Evolutionary conservation across 2,113 vertebrate genomes (phyloP).

Genomic region (Ctenomys sociabilis): DNA sequence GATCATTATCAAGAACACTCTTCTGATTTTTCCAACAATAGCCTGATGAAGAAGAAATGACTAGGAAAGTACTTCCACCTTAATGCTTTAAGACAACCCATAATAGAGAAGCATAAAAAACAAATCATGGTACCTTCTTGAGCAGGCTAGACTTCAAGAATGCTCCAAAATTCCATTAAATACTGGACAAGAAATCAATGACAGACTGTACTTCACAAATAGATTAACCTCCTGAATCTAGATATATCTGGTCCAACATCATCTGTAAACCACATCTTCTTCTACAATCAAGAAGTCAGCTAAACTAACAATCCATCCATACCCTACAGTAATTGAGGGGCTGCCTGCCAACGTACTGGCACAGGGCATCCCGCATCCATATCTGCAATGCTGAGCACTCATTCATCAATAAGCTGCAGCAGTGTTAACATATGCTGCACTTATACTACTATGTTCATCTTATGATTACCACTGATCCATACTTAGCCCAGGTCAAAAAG

Average conservation of each 20-base stretch:
- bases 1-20: conserved; percentile 59
- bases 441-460: conserved; percentile 59
- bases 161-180: conserved; percentile 50
- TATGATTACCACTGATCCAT: conserved; percentile 30
- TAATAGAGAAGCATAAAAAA: conserved; percentile 28
- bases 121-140: conserved; percentile 28
- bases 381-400: conserved; percentile 71
- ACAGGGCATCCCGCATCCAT: background rate
- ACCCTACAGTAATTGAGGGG: conserved; percentile 41
- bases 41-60: conserved; percentile 25
- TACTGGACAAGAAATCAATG: conserved; percentile 5
- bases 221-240: conserved; percentile 35
- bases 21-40: conserved; percentile 57
- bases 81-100: conserved; percentile 56
- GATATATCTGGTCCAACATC: conserved; percentile 2
- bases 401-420: conserved; percentile 72
- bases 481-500: conserved; percentile 37
- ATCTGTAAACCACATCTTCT: conserved; percentile 49
- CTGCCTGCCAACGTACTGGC: conserved; percentile 41
- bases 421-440: conserved; percentile 68
- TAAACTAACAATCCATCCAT: conserved; percentile 46
- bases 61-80: conserved; percentile 32
- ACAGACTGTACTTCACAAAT: conserved; percentile 46
- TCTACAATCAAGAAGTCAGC: conserved; percentile 53
- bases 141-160: conserved; percentile 20